These are phyloP conservation scores for Lutraria lutraria DNA, from an alignment of 2,888 invertebrate species.

Conservation along the genomic window DNA sequence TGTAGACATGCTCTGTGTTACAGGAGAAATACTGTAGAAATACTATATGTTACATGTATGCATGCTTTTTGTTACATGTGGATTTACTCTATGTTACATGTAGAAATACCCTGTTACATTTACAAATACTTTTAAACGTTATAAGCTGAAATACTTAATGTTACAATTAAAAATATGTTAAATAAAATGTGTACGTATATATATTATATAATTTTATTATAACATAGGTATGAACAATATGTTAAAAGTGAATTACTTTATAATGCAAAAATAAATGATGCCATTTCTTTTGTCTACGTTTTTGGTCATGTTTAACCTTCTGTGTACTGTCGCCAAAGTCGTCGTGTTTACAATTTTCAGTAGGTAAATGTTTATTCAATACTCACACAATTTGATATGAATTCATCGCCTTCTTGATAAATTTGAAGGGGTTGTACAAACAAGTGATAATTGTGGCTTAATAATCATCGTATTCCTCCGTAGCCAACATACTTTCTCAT, in stretches of 20 bases:
- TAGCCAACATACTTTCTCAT: not conserved
- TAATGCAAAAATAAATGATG: not conserved
- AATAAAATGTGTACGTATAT: too few relatives aligned
- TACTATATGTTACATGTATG: not conserved
- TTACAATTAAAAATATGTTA: too few relatives aligned
- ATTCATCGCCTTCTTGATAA: not conserved
- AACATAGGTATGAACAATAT: too few relatives aligned
- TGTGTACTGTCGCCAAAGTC: not conserved
- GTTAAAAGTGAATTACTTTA: not conserved
- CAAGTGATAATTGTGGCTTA: not conserved
- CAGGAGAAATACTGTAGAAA: too few relatives aligned
- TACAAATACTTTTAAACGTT: too few relatives aligned
- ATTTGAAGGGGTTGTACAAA: conserved; percentile 19
- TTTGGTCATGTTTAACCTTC: not conserved
- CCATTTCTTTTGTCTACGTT: not conserved
- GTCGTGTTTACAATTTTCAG: not conserved
- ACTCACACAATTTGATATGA: not conserved
- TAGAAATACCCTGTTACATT: too few relatives aligned
- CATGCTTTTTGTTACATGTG: not conserved
- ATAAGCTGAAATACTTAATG: too few relatives aligned
- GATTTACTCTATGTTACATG: too few relatives aligned
- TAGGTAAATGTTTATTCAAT: not conserved
- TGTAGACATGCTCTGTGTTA: too few relatives aligned
- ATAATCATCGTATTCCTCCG: conserved; percentile 7
- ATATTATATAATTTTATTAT: too few relatives aligned